phyloP scores from a whole-genome alignment of 1,140 invertebrate species.

The Drosophila navojoa region DNA sequence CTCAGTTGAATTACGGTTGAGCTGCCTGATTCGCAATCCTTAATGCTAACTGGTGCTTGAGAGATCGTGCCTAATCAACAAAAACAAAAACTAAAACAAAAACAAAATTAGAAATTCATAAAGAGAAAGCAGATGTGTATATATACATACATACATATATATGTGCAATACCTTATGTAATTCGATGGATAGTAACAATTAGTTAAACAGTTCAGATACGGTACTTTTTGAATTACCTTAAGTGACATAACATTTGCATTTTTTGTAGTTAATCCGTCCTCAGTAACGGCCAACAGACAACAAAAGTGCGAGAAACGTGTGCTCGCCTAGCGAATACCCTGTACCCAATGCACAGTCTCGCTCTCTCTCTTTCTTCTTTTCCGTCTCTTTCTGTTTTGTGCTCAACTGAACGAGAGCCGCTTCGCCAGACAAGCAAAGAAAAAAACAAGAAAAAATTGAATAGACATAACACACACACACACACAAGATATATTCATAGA shows the following conservation, averaged over 20 bases:
- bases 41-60: constrained; percentile 59
- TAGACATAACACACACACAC: too few relatives aligned
- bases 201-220: constrained; percentile 19
- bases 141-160: too few relatives aligned
- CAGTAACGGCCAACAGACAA: constrained; percentile 60
- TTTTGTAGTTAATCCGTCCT: constrained; percentile 81
- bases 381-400: too few relatives aligned
- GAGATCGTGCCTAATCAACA: constrained; percentile 60
- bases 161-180: constrained; percentile 22
- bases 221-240: constrained; percentile 34
- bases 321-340: constrained; percentile 30
- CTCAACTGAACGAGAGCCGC: too few relatives aligned
- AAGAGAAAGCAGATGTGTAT: too few relatives aligned
- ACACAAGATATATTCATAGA: constrained; percentile 1
- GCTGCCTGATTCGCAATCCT: constrained; percentile 40
- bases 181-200: constrained; percentile 22
- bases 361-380: too few relatives aligned
- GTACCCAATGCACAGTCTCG: constrained; percentile 18
- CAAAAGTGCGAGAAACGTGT: constrained; percentile 21
- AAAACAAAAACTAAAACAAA: background rate
- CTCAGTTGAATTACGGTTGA: constrained; percentile 51
- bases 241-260: constrained; percentile 61
- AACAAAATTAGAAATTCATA: too few relatives aligned
- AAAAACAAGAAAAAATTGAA: too few relatives aligned
- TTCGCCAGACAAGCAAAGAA: too few relatives aligned